phyloP scores from a whole-genome alignment of 2,797 vertebrate species.

The Strix occidentalis region DNA sequence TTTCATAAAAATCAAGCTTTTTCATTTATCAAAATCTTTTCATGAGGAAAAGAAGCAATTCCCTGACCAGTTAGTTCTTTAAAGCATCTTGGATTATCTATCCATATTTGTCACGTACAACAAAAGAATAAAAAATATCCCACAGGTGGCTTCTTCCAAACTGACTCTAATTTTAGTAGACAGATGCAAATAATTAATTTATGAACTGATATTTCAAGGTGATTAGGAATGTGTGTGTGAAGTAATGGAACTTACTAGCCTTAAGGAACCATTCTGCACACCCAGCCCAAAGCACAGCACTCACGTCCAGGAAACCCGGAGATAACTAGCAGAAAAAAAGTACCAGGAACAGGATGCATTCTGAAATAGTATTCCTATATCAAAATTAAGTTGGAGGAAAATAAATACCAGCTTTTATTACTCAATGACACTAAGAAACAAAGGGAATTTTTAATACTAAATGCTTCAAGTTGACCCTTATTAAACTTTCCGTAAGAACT shows the following conservation, averaged over 20 bases:
- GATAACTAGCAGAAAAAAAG: background rate
- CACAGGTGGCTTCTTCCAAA: background rate
- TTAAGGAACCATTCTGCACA: background rate
- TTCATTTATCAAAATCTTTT: slow-evolving; percentile 16
- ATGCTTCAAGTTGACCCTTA: background rate
- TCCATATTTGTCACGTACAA: background rate
- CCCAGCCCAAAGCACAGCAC: background rate
- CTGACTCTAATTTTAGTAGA: background rate
- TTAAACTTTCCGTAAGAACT: background rate
- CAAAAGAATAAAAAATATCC: background rate
- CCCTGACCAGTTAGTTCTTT: background rate
- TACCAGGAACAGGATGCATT: background rate
- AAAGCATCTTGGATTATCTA: background rate
- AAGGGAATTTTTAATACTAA: background rate
- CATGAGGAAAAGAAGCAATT: slow-evolving; percentile 6
- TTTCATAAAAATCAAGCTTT: slow-evolving; percentile 3
- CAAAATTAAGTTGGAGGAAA: background rate
- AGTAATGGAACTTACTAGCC: background rate
- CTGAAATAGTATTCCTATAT: background rate
- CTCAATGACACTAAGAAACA: background rate
- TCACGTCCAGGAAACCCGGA: background rate
- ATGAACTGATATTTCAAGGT: slow-evolving; percentile 18
- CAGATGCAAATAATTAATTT: slow-evolving; percentile 1
- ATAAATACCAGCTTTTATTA: background rate
- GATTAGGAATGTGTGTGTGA: background rate